Evolutionary conservation across 2,797 vertebrate species (phyloP), one percentile per base, ranked within the genome.

Genomic region (Gadopsis bispinosus): DNA sequence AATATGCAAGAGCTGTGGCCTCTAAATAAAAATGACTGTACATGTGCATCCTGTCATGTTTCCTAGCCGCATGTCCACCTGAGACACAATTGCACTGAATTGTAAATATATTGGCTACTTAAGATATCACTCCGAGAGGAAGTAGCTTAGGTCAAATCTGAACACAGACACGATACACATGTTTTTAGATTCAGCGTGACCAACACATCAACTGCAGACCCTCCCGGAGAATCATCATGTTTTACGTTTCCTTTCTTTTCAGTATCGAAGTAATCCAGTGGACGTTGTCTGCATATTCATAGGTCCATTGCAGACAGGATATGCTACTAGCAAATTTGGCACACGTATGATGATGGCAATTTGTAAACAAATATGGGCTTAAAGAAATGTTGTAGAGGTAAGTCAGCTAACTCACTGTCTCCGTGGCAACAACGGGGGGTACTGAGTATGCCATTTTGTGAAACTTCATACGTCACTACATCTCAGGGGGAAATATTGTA

Each of bases 1-100:
- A 96, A 97, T 97, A 97, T 99, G 97, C 97, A 96, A 96, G 96
- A 96, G 97, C 98, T 99, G 97, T 98, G 96, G 97, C 97, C 97
- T 97, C 96, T 92, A 96, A 99, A 99, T 99, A 99, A 96, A 96
- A 96, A 98, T 95, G 96, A 97, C 93, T 97, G 96, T 97, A 98
- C 97, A 96, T 95, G 97, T 96, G 89, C 85, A 88, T 79, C 68
- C 64, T 83, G 87, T 89, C 81, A 39, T 91, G 79, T 90, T 92
- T 86, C 71, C 71, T 76, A 16, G 60, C 73, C 43, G 61, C 62
- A 47, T 48, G 7, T 70, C 11, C n/a, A 20, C 63, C 69, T 22
- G 26, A 77, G 51, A 61, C 51, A 59, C 33, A 70, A 20, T 41
- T n/a, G 14, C 19, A 55, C 31, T 43, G 66, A 37, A 41, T 43